These are phyloP conservation scores for Tokudaia tokunoshimensis DNA, from an alignment of 2,797 vertebrate species.

Conservation along the genomic window DNA sequence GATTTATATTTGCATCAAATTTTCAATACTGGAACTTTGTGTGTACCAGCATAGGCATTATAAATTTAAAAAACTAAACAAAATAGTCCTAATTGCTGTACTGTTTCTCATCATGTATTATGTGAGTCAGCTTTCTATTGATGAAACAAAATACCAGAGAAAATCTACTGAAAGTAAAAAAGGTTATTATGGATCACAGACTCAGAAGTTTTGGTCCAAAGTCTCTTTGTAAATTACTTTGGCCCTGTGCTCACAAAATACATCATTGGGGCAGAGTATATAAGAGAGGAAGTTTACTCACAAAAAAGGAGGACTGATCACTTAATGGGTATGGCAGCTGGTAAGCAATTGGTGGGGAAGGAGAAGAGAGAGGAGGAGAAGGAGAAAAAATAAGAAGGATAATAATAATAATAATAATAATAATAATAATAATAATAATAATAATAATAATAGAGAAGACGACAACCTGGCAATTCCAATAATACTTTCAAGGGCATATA, in stretches of 20 bases:
- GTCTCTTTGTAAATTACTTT: not conserved
- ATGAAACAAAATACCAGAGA: not conserved
- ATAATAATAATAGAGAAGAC: too few species aligned
- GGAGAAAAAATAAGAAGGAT: not conserved
- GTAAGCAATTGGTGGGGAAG: too few species aligned
- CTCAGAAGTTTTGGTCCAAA: not conserved
- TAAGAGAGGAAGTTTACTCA: not conserved
- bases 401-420: not conserved
- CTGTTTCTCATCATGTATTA: not conserved
- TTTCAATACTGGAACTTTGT: constrained; percentile 40
- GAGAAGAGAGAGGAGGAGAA: not conserved
- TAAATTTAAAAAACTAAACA: constrained; percentile 7
- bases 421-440: too few species aligned
- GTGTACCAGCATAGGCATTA: not conserved
- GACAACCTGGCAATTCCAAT: too few species aligned
- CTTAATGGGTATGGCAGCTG: not conserved
- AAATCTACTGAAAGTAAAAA: not conserved
- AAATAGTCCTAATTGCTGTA: not conserved
- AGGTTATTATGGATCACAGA: not conserved
- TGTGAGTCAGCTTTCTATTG: not conserved
- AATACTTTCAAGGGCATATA: not conserved
- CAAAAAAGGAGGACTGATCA: not conserved
- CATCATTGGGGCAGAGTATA: not conserved
- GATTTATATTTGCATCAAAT: constrained; percentile 22
- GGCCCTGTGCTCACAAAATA: not conserved